These are phyloP conservation scores for Galerucella pusilla DNA, from an alignment of 2,888 invertebrate genomes.

Conservation along the genomic window DNA sequence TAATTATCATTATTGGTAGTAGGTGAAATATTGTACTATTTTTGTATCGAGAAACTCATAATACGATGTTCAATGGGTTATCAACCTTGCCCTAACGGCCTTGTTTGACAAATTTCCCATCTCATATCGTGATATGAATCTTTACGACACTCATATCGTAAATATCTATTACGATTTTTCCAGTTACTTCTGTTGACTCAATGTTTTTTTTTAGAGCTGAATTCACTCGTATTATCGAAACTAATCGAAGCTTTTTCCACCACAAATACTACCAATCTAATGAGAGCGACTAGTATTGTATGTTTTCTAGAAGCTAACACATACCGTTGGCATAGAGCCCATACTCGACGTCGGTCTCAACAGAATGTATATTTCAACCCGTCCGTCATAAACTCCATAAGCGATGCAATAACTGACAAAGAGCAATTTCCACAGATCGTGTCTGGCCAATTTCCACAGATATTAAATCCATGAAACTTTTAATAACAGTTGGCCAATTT, in stretches of 20 bases:
- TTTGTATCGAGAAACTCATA: too few species aligned
- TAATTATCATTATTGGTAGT: too few species aligned
- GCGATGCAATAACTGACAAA: slow-evolving; percentile 30
- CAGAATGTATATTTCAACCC: slow-evolving; percentile 8
- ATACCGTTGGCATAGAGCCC: slow-evolving; percentile 28
- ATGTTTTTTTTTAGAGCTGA: too few species aligned
- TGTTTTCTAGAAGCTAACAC: slow-evolving; percentile 19
- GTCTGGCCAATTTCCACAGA: slow-evolving; percentile 34
- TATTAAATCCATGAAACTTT: slow-evolving; percentile 4
- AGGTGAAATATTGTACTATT: too few species aligned
- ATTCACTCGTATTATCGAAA: too few species aligned
- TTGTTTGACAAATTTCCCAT: too few species aligned
- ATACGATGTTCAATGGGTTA: too few species aligned
- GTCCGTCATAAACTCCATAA: slow-evolving; percentile 24
- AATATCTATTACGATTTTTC: too few species aligned
- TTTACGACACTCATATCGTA: too few species aligned
- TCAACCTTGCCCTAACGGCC: too few species aligned
- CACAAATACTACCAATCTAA: not conserved
- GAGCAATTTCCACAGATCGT: slow-evolving; percentile 34
- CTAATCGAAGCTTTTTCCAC: not conserved
- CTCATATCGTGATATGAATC: too few species aligned
- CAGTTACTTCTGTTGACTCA: too few species aligned
- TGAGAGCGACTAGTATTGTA: not conserved
- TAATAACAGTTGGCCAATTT: not conserved
- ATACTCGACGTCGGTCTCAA: slow-evolving; percentile 4